Evolutionary conservation across 1,140 invertebrate species (phyloP).

Genomic region (Dryas iulia): DNA sequence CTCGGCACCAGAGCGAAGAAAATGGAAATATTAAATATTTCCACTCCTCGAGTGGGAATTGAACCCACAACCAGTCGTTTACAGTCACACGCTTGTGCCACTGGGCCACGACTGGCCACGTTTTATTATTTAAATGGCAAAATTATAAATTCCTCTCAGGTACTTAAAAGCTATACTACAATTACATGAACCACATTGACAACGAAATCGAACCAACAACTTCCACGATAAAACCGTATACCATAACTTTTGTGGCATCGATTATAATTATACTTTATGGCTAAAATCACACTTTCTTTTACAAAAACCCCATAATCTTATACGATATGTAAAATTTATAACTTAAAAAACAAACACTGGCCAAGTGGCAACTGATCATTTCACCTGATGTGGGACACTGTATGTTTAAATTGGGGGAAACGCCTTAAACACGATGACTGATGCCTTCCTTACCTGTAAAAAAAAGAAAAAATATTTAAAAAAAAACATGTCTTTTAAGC

Average conservation of each 20-base stretch:
- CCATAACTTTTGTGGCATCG: background rate
- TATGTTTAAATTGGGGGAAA: conserved; percentile 34
- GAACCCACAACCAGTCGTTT: no score
- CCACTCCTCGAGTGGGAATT: no score
- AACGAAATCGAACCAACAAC: background rate
- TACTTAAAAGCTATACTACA: no score
- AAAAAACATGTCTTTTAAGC: background rate
- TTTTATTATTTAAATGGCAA: no score
- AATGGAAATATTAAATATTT: no score
- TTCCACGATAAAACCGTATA: background rate
- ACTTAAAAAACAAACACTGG: conserved; percentile 40
- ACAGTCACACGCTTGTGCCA: no score
- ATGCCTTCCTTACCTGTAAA: conserved; percentile 37
- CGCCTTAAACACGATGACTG: conserved; percentile 13
- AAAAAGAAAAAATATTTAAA: conserved; percentile 11
- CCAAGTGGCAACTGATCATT: conserved; percentile 21
- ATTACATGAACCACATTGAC: no score
- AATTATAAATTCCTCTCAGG: no score
- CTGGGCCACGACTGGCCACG: no score
- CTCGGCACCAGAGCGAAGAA: no score
- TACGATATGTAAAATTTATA: conserved; percentile 37
- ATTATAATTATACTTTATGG: background rate
- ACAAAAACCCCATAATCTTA: conserved; percentile 12
- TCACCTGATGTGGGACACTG: conserved; percentile 37
- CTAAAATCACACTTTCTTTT: conserved; percentile 8